Conservation (phyloP, 2,113 vertebrate genomes). For the Rhinolophus sinicus region DNA sequence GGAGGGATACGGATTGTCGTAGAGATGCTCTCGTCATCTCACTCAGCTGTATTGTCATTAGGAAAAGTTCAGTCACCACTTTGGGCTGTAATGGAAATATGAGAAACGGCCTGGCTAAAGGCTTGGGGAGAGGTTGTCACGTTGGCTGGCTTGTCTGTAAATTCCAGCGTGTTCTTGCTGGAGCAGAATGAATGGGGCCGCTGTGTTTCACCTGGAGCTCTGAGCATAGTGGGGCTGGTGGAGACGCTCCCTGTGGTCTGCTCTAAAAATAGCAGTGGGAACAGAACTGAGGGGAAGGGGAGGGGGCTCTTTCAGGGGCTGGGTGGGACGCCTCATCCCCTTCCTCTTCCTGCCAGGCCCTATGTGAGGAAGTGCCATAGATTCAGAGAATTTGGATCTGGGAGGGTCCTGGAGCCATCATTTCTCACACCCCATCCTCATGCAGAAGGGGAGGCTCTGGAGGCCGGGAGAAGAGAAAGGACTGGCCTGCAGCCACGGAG, state of each 20-base stretch:
- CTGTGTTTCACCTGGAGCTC: constrained; percentile 68
- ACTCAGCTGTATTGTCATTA: neutral
- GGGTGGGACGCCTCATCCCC: constrained; percentile 28
- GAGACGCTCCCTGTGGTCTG: constrained; percentile 4
- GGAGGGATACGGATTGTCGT: neutral
- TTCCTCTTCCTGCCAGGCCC: constrained; percentile 73
- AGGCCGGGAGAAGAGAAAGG: neutral
- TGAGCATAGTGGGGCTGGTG: neutral
- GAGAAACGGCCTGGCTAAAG: neutral
- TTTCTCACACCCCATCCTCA: neutral
- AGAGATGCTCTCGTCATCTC: neutral
- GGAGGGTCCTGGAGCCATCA: constrained; percentile 11
- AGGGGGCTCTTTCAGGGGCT: constrained; percentile 56
- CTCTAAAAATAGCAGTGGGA: constrained; percentile 70
- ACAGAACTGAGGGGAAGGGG: constrained; percentile 47
- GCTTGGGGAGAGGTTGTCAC: neutral
- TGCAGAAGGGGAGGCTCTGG: neutral
- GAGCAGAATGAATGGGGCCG: constrained; percentile 57
- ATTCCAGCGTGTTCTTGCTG: constrained; percentile 1
- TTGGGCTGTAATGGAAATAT: constrained; percentile 47
- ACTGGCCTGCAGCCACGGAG: neutral
- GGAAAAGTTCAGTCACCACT: constrained; percentile 20
- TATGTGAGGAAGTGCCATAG: constrained; percentile 3
- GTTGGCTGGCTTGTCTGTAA: neutral
- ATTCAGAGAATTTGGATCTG: neutral